Evolutionary conservation across 2,113 vertebrate species (phyloP).

Genomic region (Cryptotis parvus): DNA sequence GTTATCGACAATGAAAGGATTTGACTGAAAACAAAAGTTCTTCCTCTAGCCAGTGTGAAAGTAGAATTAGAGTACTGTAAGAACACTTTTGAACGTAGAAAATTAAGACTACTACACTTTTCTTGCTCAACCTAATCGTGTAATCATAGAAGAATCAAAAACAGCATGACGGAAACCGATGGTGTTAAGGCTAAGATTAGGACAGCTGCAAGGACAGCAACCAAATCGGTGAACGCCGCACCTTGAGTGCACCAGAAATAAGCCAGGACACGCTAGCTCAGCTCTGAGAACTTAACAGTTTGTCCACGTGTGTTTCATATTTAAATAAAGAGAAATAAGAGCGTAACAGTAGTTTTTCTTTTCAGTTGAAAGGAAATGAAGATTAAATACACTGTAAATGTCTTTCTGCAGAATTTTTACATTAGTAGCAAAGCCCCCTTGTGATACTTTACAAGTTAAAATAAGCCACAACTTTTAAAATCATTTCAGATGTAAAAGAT

Average conservation of each 20-base stretch:
- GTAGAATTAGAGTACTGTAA: not conserved
- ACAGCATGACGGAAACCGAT: not conserved
- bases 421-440: not conserved
- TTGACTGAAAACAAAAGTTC: not conserved
- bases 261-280: not conserved
- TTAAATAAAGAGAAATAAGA: constrained; percentile 10
- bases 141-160: not conserved
- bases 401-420: constrained; percentile 44
- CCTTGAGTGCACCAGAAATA: not conserved
- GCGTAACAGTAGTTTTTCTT: not conserved
- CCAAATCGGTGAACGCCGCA: not conserved
- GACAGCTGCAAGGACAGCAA: not conserved
- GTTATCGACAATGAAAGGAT: not conserved
- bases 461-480: constrained; percentile 60
- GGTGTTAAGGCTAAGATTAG: not conserved
- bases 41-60: not conserved
- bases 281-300: not conserved
- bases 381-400: not conserved
- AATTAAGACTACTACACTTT: not conserved
- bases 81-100: not conserved
- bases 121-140: not conserved
- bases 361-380: constrained; percentile 1
- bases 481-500: constrained; percentile 96
- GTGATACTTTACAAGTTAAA: constrained; percentile 20
- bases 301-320: not conserved